Base-by-base conservation (phyloP, 2,888 invertebrate species). In the Artemia sp. region DNA sequence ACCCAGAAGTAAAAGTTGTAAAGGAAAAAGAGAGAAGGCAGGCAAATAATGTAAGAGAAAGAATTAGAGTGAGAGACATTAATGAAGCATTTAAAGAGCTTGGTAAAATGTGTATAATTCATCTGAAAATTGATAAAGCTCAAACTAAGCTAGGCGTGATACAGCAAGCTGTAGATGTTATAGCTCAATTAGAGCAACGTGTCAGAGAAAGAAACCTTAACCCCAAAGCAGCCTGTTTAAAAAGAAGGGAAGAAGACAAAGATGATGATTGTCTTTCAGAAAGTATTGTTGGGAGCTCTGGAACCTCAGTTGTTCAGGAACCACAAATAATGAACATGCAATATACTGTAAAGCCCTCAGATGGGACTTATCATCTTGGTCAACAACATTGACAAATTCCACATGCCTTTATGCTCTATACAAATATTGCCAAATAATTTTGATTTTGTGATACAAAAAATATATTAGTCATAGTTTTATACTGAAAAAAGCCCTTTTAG, bases 61-160 rank as follows among this genome's bases (percentile, higher is more conserved):
- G 97, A 84, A 93, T 97, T 84, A 88, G 97, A 77, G 97, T 98
- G 80, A 86, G 96, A 75, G 97, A 97, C 80, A 97, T 97, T 78
- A 97, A 98, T 81, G 95, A 96, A 80, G 97, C 97, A 72, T 85
- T 97, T 73, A 98, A 97, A 81, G 97, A 98, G 82, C 84, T 97
- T 72, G 97, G 97, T 8, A 84, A 93, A 76, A 97, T 97, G 95
- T 95, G 95, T 79, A 92, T 93, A 86, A 88, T 93, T 75, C 96
- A 97, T 79, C 83, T 93, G 71, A 92, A 92, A 82, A 92, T 91
- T 72, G 96, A 95, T 80, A 95, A 97, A 81, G 94, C 94, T 73
- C 93, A 96, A 82, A 98, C 97, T 71, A 97, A 98, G 81, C 84
- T 97, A 71, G 95, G 95, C 74, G 95, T 97, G 74, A 85, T 97